Evolutionary conservation across 2,888 invertebrate species (phyloP), one percentile per base, ranked within the genome.

Genomic region (Melipona bicolor): DNA sequence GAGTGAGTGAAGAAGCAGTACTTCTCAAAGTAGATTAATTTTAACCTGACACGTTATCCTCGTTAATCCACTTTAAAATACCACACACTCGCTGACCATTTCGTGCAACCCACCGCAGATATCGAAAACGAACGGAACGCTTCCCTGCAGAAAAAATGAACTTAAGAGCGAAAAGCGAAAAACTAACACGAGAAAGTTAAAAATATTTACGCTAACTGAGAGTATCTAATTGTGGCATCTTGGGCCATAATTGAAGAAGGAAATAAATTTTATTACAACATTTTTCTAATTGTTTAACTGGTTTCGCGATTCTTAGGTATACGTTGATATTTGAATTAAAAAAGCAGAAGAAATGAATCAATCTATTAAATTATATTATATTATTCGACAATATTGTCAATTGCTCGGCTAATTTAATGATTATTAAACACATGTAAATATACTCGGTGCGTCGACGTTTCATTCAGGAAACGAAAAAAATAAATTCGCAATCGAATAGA

Each of bases 331-430:
- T 15, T 15, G 5, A 13, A n/a, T n/a, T n/a, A 19, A 24, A 6
- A 19, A 24, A 24, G 9, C 43, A 1, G 9, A 9, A 11, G 24
- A 24, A 24, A 19, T 9, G 2, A 71, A 71, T 59, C 24, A 5
- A 71, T 71, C 24, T 24, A 1, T 43, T 21, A 11, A 24, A 50
- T 72, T 32, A 27, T 27, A 27, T 27, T 1, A 15, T 61, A 65
- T 68, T 62, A 61, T 62, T 76, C 67, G 32, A 9, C 21, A 19
- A n/a, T 52, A 56, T 13, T 43, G 43, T 43, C n/a, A 32, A 52
- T 52, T 64, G 52, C 62, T 50, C 32, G 32, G 62, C n/a, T n/a
- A 52, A 78, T 72, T 75, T 67, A 79, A 52, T 71, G 65, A 67
- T 32, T 59, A 17, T 70, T 52, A 61, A 52, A 59, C 36, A 49